phyloP scores from a whole-genome alignment of 35 echinoderm and acorn worm species.

The Strongylocentrotus purpuratus region DNA sequence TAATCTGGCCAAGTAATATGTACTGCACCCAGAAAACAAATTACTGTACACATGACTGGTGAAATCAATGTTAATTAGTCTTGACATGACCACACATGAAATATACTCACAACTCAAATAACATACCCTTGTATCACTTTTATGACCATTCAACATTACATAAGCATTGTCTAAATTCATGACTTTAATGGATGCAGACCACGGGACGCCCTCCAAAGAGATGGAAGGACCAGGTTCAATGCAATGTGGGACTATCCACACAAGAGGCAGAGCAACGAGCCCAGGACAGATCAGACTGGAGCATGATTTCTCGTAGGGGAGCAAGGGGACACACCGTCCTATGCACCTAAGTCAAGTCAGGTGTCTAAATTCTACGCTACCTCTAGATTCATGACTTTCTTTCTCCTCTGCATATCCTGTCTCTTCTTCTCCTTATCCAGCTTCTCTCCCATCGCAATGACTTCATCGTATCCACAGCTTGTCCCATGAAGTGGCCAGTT shows the following conservation, averaged over 20 bases:
- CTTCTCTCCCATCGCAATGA: constrained; percentile 61
- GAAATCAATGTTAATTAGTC: neutral
- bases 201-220: no score
- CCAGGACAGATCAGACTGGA: no score
- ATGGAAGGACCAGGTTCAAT: no score
- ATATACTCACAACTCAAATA: neutral
- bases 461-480: constrained; percentile 48
- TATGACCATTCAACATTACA: neutral
- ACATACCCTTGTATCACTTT: no score
- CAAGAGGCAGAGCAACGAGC: no score
- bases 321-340: no score
- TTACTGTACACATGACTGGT: neutral
- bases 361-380: constrained; percentile 48
- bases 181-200: no score
- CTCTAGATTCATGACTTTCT: constrained; percentile 76
- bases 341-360: no score
- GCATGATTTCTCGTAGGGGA: no score
- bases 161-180: neutral
- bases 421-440: constrained; percentile 76
- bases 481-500: constrained; percentile 58
- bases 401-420: constrained; percentile 74
- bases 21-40: no score
- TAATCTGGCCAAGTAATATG: no score
- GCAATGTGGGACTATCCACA: no score
- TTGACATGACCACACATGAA: neutral